These are phyloP conservation scores for Cephalopterus ornatus DNA, from an alignment of 2,113 vertebrate genomes.

Conservation along the genomic window DNA sequence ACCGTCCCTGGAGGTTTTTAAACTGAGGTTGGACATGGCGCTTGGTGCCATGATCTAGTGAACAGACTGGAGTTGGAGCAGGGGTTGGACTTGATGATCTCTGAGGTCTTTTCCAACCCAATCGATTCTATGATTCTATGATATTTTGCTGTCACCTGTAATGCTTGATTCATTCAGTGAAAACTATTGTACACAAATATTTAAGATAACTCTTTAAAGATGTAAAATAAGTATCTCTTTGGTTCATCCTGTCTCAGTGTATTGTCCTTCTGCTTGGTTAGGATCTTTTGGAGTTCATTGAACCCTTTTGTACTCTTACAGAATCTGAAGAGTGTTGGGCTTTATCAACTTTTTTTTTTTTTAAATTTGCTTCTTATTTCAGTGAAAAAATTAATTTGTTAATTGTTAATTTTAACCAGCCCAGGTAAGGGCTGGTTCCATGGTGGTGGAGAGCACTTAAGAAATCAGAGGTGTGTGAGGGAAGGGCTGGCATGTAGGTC, in stretches of 20 bases:
- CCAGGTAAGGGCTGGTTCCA: not conserved
- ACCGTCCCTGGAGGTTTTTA: too few relatives aligned
- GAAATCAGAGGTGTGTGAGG: not conserved
- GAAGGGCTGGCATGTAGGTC: not conserved
- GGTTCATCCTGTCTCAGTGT: not conserved
- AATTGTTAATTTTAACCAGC: too few relatives aligned
- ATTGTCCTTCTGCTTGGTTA: not conserved
- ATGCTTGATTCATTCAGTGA: not conserved
- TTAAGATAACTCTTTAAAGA: not conserved
- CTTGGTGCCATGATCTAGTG: too few relatives aligned
- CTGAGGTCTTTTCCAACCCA: too few relatives aligned
- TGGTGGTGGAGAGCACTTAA: fast-evolving
- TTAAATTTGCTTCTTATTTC: not conserved
- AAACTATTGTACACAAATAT: not conserved
- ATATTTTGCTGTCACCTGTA: not conserved
- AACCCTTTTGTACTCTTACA: not conserved
- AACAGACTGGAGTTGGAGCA: too few relatives aligned
- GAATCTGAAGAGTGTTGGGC: not conserved
- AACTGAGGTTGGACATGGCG: too few relatives aligned
- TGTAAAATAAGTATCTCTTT: not conserved
- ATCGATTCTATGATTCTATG: too few relatives aligned
- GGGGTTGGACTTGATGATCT: too few relatives aligned
- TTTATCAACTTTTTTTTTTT: not conserved
- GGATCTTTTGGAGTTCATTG: not conserved
- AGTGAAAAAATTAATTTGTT: not conserved